These are phyloP conservation scores for Tachysurus fulvidraco DNA, from an alignment of 2,113 vertebrate genomes.

Conservation along the genomic window DNA sequence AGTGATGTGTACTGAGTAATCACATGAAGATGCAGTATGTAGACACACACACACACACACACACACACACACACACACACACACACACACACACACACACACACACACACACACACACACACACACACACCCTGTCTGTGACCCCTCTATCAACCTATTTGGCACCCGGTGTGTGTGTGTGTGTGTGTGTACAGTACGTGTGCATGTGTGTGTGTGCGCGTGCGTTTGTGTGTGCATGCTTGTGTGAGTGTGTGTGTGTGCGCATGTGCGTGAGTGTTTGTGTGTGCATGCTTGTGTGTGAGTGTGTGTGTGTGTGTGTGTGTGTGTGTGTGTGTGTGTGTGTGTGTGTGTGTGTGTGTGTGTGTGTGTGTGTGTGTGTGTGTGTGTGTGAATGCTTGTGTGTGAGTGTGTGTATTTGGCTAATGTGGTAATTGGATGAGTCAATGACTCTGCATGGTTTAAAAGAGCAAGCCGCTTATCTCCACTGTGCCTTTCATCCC, in stretches of 20 bases:
- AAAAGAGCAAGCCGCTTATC: conserved; percentile 46
- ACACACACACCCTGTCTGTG: not conserved
- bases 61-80: conserved; percentile 22
- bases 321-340: conserved; percentile 3
- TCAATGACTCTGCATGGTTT: conserved; percentile 52
- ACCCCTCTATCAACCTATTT: conserved; percentile 15
- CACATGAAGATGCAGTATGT: not conserved
- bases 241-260: conserved; percentile 11
- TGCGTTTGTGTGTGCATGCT: no score
- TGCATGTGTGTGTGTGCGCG: not conserved
- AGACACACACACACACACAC: conserved; percentile 1
- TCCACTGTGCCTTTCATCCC: conserved; percentile 53
- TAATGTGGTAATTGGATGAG: conserved; percentile 50
- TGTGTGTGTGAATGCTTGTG: no score
- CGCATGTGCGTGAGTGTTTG: not conserved
- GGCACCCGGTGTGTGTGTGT: conserved; percentile 15
- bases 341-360: not conserved
- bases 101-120: conserved; percentile 17
- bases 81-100: conserved; percentile 30
- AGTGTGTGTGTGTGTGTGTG: conserved; percentile 1
- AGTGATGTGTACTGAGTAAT: not conserved
- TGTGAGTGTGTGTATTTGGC: not conserved
- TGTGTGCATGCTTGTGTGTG: not conserved
- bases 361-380: conserved; percentile 13
- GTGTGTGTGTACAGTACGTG: not conserved